Percentiles rank a stretch among this genome's conserved stretches.
Evolutionary conservation across 2,888 invertebrate species (phyloP).

Genomic region (Rotaria magnacalcarata): DNA sequence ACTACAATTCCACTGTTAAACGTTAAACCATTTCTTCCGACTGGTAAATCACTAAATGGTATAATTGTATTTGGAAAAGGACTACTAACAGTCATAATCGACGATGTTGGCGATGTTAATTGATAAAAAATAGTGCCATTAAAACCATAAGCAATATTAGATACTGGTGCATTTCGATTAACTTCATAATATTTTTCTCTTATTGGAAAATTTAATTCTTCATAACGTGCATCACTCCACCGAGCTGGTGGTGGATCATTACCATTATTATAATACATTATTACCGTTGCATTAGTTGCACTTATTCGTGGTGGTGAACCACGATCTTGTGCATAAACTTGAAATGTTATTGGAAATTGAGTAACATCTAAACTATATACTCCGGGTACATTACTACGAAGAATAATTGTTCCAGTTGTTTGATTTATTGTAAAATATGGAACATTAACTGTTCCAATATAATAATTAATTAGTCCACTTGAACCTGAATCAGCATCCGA

Average conservation of each 20-base stretch:
- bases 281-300: background rate
- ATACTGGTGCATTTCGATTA: background rate
- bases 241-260: constrained; percentile 16
- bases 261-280: constrained; percentile 14
- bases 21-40: background rate
- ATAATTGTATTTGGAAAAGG: background rate
- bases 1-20: constrained; percentile 15
- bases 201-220: constrained; percentile 5
- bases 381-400: background rate
- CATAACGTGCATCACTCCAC: background rate
- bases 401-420: constrained; percentile 20
- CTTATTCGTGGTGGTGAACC: background rate
- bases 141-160: background rate
- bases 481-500: background rate
- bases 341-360: background rate
- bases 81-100: constrained; percentile 30
- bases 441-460: background rate
- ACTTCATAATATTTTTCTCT: constrained; percentile 29
- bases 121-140: constrained; percentile 14
- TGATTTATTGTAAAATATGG: constrained; percentile 31
- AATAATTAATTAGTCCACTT: background rate
- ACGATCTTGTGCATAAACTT: constrained; percentile 28
- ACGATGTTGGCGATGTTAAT: background rate
- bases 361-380: background rate
- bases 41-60: constrained; percentile 7